Evolutionary conservation across 2,797 vertebrate species (phyloP).

Genomic region (Valencia hispanica): DNA sequence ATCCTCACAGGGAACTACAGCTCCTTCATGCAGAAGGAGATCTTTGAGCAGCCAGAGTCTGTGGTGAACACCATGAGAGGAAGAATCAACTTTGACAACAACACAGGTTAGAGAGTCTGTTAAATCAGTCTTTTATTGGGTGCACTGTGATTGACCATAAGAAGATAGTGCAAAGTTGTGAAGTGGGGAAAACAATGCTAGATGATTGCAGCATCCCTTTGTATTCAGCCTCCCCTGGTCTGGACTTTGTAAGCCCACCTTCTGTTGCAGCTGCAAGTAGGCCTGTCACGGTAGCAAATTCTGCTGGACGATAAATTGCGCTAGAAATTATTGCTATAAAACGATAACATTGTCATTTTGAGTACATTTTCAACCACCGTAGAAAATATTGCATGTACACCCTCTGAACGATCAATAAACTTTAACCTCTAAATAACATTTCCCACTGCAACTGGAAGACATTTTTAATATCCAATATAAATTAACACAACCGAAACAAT

Average conservation of each 20-base stretch:
- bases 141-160: not conserved
- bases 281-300: too few relatives aligned
- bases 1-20: slow-evolving; percentile 91
- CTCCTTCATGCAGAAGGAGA: slow-evolving; percentile 99
- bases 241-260: not conserved
- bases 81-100: slow-evolving; percentile 96
- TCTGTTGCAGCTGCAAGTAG: too few relatives aligned
- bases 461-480: too few relatives aligned
- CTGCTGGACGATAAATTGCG: too few relatives aligned
- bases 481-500: too few relatives aligned
- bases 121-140: not conserved
- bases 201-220: not conserved
- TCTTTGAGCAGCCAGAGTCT: slow-evolving; percentile 98
- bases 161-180: not conserved
- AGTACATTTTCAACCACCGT: too few relatives aligned
- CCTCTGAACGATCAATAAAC: too few relatives aligned
- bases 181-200: not conserved
- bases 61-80: slow-evolving; percentile 99
- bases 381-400: too few relatives aligned
- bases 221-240: not conserved
- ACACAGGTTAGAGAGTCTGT: slow-evolving; percentile 84
- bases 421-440: too few relatives aligned
- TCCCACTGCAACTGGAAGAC: too few relatives aligned
- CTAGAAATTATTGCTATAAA: too few relatives aligned
- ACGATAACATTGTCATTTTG: too few relatives aligned